Conservation (phyloP, 2,113 vertebrate genomes). For the human (Homo sapiens) region DNA sequence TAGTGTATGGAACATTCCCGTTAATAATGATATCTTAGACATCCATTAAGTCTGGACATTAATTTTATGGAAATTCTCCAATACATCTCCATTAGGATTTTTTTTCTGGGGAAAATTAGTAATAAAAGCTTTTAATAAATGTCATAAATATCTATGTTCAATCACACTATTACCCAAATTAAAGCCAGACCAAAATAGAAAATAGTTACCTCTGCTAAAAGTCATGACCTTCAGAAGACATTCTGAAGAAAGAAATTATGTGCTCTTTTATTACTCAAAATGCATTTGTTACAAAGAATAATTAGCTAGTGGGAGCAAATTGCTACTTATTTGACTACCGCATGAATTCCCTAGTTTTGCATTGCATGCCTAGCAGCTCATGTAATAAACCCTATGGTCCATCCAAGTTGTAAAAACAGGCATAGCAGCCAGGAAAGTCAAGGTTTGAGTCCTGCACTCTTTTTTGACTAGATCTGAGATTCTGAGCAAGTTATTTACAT, state of each 20-base stretch:
- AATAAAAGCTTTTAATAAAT: conserved; percentile 88
- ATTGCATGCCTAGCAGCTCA: neutral
- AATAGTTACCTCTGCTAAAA: conserved; percentile 79
- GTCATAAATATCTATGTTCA: conserved; percentile 87
- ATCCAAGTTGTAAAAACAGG: neutral
- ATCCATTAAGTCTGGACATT: conserved; percentile 89
- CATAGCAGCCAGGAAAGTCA: neutral
- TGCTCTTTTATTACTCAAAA: conserved; percentile 52
- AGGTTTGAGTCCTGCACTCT: neutral
- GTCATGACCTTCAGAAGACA: conserved; percentile 81
- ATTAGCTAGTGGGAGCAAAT: conserved; percentile 50
- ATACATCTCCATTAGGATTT: conserved; percentile 87
- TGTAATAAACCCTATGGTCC: neutral
- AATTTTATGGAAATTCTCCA: conserved; percentile 90
- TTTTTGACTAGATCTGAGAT: neutral
- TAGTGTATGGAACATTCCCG: conserved; percentile 85
- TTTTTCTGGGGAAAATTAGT: conserved; percentile 85
- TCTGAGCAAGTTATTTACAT: neutral
- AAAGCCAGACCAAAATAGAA: conserved; percentile 87
- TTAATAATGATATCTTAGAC: conserved; percentile 88
- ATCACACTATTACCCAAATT: conserved; percentile 85
- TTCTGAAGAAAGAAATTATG: conserved; percentile 76
- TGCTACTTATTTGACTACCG: neutral
- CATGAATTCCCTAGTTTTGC: conserved; percentile 9
- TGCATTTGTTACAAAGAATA: conserved; percentile 67